Evolutionary conservation across 2,113 vertebrate species (phyloP), one percentile per base, ranked within the genome.

Genomic region (Gracilinanus agilis): DNA sequence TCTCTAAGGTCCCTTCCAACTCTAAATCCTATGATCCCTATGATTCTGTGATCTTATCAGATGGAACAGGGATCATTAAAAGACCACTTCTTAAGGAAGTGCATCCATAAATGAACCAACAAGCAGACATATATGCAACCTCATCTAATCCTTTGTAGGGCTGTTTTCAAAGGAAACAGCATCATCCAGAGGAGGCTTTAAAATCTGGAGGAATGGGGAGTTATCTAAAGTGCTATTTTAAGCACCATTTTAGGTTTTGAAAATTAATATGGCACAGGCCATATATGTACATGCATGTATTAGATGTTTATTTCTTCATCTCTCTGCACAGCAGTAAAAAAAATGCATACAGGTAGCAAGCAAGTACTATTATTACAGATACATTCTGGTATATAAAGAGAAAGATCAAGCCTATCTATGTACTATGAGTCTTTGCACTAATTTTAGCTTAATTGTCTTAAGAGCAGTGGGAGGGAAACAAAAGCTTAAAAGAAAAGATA

Each of bases 31-130:
- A 40, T 83, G 67, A 83, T 23, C 6, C n/a, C n/a, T 40, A 23
- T 83, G 13, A 83, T 40, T 83, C 67, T 40, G 19, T 83, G 67
- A 49, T 93, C 91, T 92, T 34, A 55, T 92, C 56, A 55, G 95
- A 54, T 92, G 55, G 54, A 88, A 24, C 54, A 7, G 25, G 96
- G 55, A 95, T 97, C 93, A 93, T 83, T 96, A 96, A 91, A 40
- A 92, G 10, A 54, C 54, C 11, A 88, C 88, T 96, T 97, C 91
- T 96, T 96, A 96, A 91, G 83, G 91, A 96, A 96, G 93, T 0
- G 4, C 53, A 93, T 95, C 53, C 94, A 88, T 96, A 95, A 96
- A 95, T 90, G 44, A 96, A 92, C 92, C 54, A 97, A 95, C 90
- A 94, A 88, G n/a, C n/a, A 92, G 92, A 95, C 58, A 12, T 55